Evolutionary conservation across 2,797 vertebrate genomes (phyloP).

Genomic region (Euphonia xanthogaster): DNA sequence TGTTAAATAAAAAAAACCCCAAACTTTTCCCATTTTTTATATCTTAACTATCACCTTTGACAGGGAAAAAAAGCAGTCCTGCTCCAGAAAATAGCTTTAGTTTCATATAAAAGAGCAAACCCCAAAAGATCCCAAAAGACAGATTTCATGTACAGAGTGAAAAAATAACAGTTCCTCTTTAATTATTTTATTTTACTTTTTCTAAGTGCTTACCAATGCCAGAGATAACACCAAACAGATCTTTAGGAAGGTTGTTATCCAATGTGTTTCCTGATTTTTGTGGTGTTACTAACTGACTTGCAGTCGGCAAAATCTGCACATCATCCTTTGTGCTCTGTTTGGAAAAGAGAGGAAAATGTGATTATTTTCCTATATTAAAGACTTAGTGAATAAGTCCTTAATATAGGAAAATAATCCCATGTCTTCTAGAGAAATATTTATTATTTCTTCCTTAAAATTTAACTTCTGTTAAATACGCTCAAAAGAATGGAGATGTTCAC

Average conservation of each 20-base stretch:
- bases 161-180: background rate
- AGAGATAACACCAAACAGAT: conserved; percentile 93
- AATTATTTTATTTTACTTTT: background rate
- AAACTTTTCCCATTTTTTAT: background rate
- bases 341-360: background rate
- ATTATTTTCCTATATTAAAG: background rate
- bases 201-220: conserved; percentile 84
- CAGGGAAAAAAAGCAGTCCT: background rate
- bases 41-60: background rate
- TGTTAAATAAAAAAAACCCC: background rate
- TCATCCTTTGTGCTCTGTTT: conserved; percentile 87
- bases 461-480: background rate
- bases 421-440: background rate
- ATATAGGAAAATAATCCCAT: too few species aligned
- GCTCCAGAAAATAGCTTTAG: background rate
- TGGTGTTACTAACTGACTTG: conserved; percentile 81
- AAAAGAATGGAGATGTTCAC: background rate
- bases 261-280: conserved; percentile 85
- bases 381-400: background rate
- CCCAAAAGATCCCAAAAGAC: background rate
- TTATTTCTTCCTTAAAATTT: background rate
- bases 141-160: background rate
- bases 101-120: background rate
- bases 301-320: conserved; percentile 63
- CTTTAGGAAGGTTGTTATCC: conserved; percentile 92